Percentiles rank a stretch among this genome's conserved stretches.
These are phyloP conservation scores for Helicoverpa zea DNA, from an alignment of 1,140 invertebrate genomes.

Conservation along the genomic window DNA sequence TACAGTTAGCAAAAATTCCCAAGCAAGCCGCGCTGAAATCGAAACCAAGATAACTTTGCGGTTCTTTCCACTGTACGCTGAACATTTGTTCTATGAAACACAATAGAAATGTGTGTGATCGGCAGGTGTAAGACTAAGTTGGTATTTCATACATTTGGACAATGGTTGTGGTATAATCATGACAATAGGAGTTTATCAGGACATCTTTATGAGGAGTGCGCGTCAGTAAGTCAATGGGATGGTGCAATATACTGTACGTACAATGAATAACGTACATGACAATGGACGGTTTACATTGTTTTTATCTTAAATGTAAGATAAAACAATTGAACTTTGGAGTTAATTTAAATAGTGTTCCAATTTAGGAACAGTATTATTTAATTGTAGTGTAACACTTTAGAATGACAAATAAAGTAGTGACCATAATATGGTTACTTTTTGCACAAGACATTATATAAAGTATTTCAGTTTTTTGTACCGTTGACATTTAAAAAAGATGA, in stretches of 20 bases:
- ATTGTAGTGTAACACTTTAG: too few relatives aligned
- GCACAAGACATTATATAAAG: too few relatives aligned
- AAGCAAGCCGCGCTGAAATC: constrained; percentile 1
- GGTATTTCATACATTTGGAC: not conserved
- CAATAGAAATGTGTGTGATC: not conserved
- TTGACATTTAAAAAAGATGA: too few relatives aligned
- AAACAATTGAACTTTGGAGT: constrained; percentile 9
- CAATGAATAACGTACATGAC: not conserved
- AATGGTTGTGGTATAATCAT: constrained; percentile 23
- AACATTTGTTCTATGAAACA: not conserved
- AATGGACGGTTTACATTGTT: not conserved
- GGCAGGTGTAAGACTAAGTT: constrained; percentile 12
- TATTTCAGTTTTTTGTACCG: too few relatives aligned
- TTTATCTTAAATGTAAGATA: too few relatives aligned
- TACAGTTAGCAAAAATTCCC: constrained; percentile 25
- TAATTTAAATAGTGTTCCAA: not conserved
- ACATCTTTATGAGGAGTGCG: constrained; percentile 39
- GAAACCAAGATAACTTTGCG: constrained; percentile 15
- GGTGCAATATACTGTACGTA: not conserved
- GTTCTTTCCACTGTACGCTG: not conserved
- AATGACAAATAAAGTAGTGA: too few relatives aligned
- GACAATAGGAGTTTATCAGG: constrained; percentile 38
- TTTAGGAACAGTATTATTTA: too few relatives aligned
- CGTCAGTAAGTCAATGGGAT: constrained; percentile 33
- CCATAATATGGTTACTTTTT: too few relatives aligned